These are phyloP conservation scores for Cheilosia scutellata DNA, from an alignment of 2,888 invertebrate genomes.

Conservation along the genomic window DNA sequence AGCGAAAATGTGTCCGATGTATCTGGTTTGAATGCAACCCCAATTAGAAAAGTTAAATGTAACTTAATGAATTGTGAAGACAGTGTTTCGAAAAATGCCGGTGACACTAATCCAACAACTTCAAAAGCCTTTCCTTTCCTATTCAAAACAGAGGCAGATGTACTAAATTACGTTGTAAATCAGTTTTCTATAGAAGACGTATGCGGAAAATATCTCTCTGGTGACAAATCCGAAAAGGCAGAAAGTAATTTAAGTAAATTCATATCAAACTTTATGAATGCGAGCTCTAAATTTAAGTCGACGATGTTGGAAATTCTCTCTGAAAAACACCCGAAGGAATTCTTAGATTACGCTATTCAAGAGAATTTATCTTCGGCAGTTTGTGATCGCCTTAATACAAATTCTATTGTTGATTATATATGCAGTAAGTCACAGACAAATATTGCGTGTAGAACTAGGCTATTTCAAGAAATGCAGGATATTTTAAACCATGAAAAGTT, in stretches of 20 bases:
- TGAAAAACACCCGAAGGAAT: conserved; percentile 83
- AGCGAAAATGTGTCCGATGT: conserved; percentile 25
- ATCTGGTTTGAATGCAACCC: conserved; percentile 32
- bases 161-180: conserved; percentile 79
- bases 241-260: conserved; percentile 79
- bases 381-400: conserved; percentile 83
- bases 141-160: conserved; percentile 61
- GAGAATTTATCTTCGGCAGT: conserved; percentile 83
- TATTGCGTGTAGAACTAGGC: conserved; percentile 79
- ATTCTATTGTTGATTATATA: conserved; percentile 82
- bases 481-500: conserved; percentile 79
- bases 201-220: conserved; percentile 80
- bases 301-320: conserved; percentile 82
- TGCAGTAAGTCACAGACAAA: conserved; percentile 82
- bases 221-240: conserved; percentile 77
- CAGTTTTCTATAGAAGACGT: conserved; percentile 79
- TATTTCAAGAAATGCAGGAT: conserved; percentile 80
- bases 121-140: conserved; percentile 46
- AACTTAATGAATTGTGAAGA: conserved; percentile 41
- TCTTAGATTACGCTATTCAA: conserved; percentile 83
- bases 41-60: conserved; percentile 40
- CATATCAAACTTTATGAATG: conserved; percentile 81
- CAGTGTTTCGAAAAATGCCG: conserved; percentile 4
- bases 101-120: neutral
- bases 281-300: conserved; percentile 80